Conservation (phyloP, 2,888 invertebrate species). For the Apamea epomidion region DNA sequence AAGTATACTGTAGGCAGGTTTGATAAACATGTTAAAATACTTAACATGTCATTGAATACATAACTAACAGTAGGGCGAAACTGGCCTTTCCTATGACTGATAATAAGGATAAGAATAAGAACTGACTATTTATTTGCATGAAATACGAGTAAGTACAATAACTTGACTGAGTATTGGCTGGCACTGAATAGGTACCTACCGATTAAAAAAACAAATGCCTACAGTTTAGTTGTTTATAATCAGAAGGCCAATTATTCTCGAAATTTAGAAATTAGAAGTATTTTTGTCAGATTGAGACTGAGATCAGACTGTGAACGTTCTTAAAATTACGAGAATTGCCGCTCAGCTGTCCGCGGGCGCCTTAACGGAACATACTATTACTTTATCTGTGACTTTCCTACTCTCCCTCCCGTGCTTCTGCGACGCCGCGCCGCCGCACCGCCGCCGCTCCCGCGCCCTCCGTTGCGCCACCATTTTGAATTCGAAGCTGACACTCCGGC, state of each 20-base stretch:
- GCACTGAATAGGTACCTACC: not conserved
- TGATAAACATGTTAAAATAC: not conserved
- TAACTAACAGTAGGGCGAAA: not conserved
- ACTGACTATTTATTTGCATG: not conserved
- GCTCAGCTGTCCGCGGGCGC: too few relatives aligned
- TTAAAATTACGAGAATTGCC: too few relatives aligned
- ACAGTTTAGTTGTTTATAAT: not conserved
- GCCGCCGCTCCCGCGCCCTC: conserved; percentile 20
- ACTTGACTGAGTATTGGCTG: not conserved
- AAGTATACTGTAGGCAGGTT: not conserved
- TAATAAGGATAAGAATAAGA: not conserved
- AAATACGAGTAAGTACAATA: not conserved
- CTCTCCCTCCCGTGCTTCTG: conserved; percentile 15
- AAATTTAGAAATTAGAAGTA: too few relatives aligned
- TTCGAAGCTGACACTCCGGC: conserved; percentile 31
- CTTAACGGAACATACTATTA: conserved; percentile 29
- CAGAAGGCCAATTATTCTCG: too few relatives aligned
- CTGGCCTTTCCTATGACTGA: not conserved
- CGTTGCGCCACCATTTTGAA: conserved; percentile 56
- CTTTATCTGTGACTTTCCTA: conserved; percentile 39
- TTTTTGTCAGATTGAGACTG: too few relatives aligned
- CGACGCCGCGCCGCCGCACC: too few relatives aligned
- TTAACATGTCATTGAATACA: not conserved
- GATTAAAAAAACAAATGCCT: not conserved
- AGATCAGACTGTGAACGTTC: too few relatives aligned